Base-by-base conservation (phyloP, 2,888 invertebrate genomes). In the Yponomeuta malinellus region DNA sequence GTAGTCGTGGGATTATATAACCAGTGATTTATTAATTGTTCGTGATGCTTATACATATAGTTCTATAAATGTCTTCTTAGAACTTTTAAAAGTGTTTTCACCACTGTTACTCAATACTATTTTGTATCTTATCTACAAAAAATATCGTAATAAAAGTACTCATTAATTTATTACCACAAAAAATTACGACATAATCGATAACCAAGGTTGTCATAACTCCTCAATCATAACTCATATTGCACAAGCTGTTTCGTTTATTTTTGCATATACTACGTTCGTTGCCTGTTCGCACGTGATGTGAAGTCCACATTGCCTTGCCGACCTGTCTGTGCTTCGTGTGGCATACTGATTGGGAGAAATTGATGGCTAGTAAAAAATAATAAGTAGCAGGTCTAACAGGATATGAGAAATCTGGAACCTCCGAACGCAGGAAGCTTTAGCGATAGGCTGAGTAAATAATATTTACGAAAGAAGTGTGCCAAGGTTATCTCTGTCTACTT, bases 291-390 rank as follows among this genome's bases (percentile, higher is more conserved):
- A 59, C 52, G 52, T 59, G 52, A 59, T 15, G 15, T 59, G 15
- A 8, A 59, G 15, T 15, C 52, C 52, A 59, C 52, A 15, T 59
- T 15, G 15, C 15, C 12, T 15, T 59, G 52, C 15, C 52, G 52
- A 59, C 52, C 52, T 15, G 52, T 59, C 52, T 59, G 52, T 15
- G 52, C 15, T 15, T 2, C 52, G 15, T 59, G 52, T 59, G 12
- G 67, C 37, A 67, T 67, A 67, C 43, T 67, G 43, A 67, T 43
- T 67, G 67, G n/a, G 67, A 67, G 67, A 67, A 67, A 67, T 67
- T 67, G 67, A 67, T 37, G 67, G 15, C 29, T 37, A 43, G 15
- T 43, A n/a, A 37, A n/a, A 31, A 64, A 31, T 64, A 64, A 63
- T 63, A 43, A 43, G 43, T 43, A 8, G 37, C 5, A 37, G 43